Conservation (phyloP, 2,113 vertebrate genomes). For the mouse (Mus musculus) region DNA sequence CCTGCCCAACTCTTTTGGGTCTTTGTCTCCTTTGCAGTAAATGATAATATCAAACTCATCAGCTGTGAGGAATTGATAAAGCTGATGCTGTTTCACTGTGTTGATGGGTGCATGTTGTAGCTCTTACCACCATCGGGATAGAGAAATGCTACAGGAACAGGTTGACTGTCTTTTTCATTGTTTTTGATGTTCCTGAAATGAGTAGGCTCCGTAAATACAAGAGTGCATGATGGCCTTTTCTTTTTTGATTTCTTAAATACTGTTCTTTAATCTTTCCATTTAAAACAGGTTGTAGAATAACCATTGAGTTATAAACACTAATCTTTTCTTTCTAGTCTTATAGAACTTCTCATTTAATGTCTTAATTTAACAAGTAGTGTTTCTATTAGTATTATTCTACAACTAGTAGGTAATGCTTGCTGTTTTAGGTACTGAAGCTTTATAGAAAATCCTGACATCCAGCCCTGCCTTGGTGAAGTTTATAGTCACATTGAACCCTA, state of each 20-base stretch:
- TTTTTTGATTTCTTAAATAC: not conserved
- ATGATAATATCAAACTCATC: not conserved
- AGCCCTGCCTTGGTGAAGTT: not conserved
- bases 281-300: constrained; percentile 13
- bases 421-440: not conserved
- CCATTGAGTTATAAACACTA: not conserved
- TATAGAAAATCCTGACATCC: not conserved
- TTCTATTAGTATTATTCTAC: not conserved
- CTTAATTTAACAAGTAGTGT: not conserved
- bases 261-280: constrained; percentile 28
- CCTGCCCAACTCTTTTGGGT: not conserved
- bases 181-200: not conserved
- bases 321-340: constrained; percentile 19
- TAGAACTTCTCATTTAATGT: not conserved
- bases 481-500: not conserved
- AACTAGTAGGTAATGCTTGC: not conserved
- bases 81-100: not conserved
- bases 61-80: not conserved
- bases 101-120: not conserved
- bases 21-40: not conserved
- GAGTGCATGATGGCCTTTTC: not conserved
- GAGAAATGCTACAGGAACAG: not conserved
- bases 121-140: not conserved
- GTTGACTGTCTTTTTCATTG: not conserved
- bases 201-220: not conserved